These are phyloP conservation scores for Philopotamus ludificatus DNA, from an alignment of 1,140 invertebrate species.

Conservation along the genomic window DNA sequence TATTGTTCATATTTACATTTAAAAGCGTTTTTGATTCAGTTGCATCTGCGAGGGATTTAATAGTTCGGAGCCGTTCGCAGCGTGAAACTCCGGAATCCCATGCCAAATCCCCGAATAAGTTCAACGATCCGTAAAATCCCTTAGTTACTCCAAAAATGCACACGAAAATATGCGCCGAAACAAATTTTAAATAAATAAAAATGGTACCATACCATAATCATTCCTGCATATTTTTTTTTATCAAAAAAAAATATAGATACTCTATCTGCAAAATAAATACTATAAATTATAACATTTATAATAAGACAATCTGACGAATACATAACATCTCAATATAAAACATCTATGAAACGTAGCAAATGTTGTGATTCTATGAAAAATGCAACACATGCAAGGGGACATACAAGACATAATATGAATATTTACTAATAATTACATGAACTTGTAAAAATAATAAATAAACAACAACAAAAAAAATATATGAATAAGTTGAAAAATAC, in stretches of 20 bases:
- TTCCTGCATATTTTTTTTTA: too few relatives aligned
- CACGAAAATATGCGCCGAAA: background rate
- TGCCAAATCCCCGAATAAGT: background rate
- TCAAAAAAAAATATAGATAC: background rate
- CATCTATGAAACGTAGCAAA: constrained; percentile 41
- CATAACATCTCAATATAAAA: constrained; percentile 2
- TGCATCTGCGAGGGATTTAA: constrained; percentile 15
- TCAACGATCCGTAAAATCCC: constrained; percentile 17
- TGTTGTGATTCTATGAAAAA: constrained; percentile 54
- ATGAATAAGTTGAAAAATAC: constrained; percentile 6
- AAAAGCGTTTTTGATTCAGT: constrained; percentile 3
- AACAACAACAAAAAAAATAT: constrained; percentile 12
- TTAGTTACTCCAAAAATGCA: background rate
- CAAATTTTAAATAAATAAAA: background rate
- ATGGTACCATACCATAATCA: too few relatives aligned
- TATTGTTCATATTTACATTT: background rate
- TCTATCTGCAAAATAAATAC: background rate
- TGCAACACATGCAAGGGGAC: constrained; percentile 39
- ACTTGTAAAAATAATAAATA: too few relatives aligned
- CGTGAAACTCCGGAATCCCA: constrained; percentile 22
- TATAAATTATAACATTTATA: background rate
- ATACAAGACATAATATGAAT: constrained; percentile 9
- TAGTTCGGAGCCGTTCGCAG: constrained; percentile 20
- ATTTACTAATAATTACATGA: constrained; percentile 21
- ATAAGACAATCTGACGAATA: background rate